A percentile compares a stretch with the other conserved stretches of the same genome.
phyloP scores from a whole-genome alignment of 2,888 invertebrate genomes.

The Venusia cambrica region DNA sequence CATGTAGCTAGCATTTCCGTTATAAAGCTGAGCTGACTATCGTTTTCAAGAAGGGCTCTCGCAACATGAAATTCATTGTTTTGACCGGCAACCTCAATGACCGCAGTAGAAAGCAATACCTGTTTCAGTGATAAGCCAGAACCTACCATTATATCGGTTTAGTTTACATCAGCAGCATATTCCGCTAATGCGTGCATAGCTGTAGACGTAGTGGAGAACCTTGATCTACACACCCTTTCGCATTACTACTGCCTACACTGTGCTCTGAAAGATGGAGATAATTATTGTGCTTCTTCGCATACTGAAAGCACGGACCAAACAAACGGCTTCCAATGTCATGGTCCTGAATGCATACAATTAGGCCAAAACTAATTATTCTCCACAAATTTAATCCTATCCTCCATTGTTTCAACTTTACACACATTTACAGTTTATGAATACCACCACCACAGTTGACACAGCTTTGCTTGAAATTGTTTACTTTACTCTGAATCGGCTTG shows the following conservation, averaged over 20 bases:
- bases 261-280: constrained; percentile 6
- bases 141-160: constrained; percentile 1
- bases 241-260: neutral
- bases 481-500: too few relatives aligned
- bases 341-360: constrained; percentile 15
- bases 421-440: constrained; percentile 11
- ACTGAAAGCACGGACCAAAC: constrained; percentile 14
- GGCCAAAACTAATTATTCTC: constrained; percentile 9
- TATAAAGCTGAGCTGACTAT: constrained; percentile 28
- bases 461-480: too few relatives aligned
- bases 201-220: constrained; percentile 1
- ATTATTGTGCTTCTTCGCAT: constrained; percentile 14
- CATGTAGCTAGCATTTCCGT: too few relatives aligned
- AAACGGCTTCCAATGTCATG: constrained; percentile 1
- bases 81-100: constrained; percentile 3
- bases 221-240: constrained; percentile 1
- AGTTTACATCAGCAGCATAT: too few relatives aligned
- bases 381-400: constrained; percentile 4
- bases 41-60: constrained; percentile 14
- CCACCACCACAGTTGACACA: too few relatives aligned
- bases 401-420: constrained; percentile 12
- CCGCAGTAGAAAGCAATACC: constrained; percentile 10
- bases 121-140: constrained; percentile 1
- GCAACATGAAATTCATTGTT: constrained; percentile 2
- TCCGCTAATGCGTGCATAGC: constrained; percentile 2